phyloP scores from a whole-genome alignment of 2,113 vertebrate genomes.

The Ibidorhyncha struthersii region DNA sequence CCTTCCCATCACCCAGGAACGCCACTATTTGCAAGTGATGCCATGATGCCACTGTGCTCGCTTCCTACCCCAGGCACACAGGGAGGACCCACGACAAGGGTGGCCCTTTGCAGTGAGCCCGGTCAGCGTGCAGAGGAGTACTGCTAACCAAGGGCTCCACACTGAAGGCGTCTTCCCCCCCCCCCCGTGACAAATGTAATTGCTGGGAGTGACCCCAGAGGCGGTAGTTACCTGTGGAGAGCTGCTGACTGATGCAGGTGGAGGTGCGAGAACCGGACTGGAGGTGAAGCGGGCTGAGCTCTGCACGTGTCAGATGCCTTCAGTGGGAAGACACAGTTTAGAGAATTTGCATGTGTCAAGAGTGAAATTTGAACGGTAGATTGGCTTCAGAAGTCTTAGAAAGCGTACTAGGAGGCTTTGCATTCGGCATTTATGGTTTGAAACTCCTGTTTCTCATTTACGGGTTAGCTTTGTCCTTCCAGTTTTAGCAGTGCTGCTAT shows the following conservation, averaged over 20 bases:
- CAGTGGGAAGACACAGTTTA: not conserved
- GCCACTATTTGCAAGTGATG: accelerated
- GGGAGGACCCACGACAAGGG: accelerated
- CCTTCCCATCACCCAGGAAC: not conserved
- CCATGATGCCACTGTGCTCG: not conserved
- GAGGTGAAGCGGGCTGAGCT: not conserved
- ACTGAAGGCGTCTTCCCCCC: not conserved
- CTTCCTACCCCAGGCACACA: not conserved
- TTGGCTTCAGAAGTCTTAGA: conserved; percentile 19
- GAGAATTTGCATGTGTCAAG: not conserved
- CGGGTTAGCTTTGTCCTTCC: conserved; percentile 74
- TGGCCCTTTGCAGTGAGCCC: not conserved
- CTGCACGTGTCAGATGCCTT: not conserved
- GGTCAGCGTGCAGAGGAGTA: not conserved
- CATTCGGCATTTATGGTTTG: conserved; percentile 17
- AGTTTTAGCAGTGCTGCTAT: conserved; percentile 76
- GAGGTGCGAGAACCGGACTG: not conserved
- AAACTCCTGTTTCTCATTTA: conserved; percentile 59
- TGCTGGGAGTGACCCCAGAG: not conserved
- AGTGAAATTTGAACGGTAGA: not conserved
- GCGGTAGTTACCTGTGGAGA: not conserved
- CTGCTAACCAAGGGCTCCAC: accelerated
- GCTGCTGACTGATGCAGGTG: not conserved
- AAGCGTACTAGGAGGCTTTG: conserved; percentile 23
- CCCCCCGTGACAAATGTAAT: not conserved